phyloP scores from a whole-genome alignment of 1,140 invertebrate species.

The Zaprionus tsacasi region DNA sequence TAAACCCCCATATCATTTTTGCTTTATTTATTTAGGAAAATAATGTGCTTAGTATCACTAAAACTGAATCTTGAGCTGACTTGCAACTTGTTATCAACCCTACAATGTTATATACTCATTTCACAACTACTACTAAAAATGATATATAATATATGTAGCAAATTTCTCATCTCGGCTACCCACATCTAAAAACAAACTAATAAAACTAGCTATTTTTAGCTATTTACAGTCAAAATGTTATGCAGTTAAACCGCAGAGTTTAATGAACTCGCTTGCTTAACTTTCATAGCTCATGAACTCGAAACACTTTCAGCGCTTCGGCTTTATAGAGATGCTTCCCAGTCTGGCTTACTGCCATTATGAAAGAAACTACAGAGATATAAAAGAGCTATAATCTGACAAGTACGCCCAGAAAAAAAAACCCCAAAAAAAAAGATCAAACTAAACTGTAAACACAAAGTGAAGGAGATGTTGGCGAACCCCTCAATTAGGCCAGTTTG shows the following conservation, averaged over 20 bases:
- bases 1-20: too few species aligned
- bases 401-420: slow-evolving; percentile 51
- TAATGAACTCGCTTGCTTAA: slow-evolving; percentile 26
- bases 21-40: too few species aligned
- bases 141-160: not conserved
- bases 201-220: slow-evolving; percentile 30
- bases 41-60: not conserved
- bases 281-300: slow-evolving; percentile 22
- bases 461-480: not conserved
- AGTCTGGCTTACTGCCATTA: slow-evolving; percentile 24
- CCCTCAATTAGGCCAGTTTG: slow-evolving; percentile 53
- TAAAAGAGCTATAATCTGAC: slow-evolving; percentile 39
- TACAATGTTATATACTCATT: not conserved
- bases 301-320: slow-evolving; percentile 28
- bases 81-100: not conserved
- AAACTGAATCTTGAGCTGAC: not conserved
- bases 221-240: slow-evolving; percentile 24
- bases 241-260: slow-evolving; percentile 31
- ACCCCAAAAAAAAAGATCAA: slow-evolving; percentile 38
- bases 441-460: not conserved
- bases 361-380: slow-evolving; percentile 31
- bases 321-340: not conserved
- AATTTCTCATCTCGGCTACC: not conserved
- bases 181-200: not conserved
- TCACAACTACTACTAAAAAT: not conserved